Evolutionary conservation across 2,888 invertebrate genomes (phyloP).

Genomic region (Cremastobaeus sp.): DNA sequence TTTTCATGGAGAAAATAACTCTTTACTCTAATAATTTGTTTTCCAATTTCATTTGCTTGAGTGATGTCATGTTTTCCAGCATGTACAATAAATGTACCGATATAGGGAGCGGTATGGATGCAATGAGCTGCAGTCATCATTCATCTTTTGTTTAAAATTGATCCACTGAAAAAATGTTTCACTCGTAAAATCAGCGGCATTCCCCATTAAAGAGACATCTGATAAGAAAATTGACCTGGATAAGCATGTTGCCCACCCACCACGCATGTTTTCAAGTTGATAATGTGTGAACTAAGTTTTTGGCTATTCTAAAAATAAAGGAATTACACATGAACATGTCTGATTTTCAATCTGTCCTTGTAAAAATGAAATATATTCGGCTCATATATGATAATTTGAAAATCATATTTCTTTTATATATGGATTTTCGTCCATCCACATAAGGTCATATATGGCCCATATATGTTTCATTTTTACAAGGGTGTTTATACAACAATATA

Average conservation of each 20-base stretch:
- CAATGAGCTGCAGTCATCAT: slow-evolving; percentile 77
- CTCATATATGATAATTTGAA: too few species aligned
- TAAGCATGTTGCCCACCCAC: slow-evolving; percentile 71
- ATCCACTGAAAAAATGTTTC: slow-evolving; percentile 75
- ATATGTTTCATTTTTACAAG: too few species aligned
- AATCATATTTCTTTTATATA: too few species aligned
- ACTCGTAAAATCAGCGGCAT: slow-evolving; percentile 59
- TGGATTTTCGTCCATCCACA: too few species aligned
- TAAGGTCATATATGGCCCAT: too few species aligned
- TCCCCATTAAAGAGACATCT: slow-evolving; percentile 77
- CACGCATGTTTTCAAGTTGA: slow-evolving; percentile 53
- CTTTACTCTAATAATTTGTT: slow-evolving; percentile 71
- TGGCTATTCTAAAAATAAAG: slow-evolving; percentile 15
- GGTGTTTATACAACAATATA: too few species aligned
- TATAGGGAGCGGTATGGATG: slow-evolving; percentile 73
- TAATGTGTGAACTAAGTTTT: slow-evolving; percentile 15
- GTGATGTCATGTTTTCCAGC: slow-evolving; percentile 65
- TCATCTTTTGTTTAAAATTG: slow-evolving; percentile 75
- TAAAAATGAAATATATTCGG: too few species aligned
- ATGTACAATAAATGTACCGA: slow-evolving; percentile 75
- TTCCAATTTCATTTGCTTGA: slow-evolving; percentile 68
- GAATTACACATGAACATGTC: neutral
- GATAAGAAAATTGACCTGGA: slow-evolving; percentile 78
- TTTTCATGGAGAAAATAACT: slow-evolving; percentile 73
- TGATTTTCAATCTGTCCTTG: too few species aligned